Percentiles rank a stretch among this genome's conserved stretches.
Evolutionary conservation across 2,113 vertebrate genomes (phyloP).

Genomic region (Lates calcarifer): DNA sequence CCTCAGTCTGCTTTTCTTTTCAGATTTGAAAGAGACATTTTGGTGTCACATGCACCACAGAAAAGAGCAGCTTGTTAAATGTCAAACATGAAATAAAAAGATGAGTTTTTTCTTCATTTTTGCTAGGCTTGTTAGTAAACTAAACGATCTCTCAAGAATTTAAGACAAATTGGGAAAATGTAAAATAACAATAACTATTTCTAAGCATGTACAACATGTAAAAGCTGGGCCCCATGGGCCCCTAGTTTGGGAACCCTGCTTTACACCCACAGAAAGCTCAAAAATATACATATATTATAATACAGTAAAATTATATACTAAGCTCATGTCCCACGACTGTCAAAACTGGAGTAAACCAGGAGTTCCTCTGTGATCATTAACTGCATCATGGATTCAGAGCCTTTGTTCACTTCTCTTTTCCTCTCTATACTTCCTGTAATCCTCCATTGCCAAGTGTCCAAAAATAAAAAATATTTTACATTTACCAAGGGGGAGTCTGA

Average conservation of each 20-base stretch:
- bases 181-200: no score
- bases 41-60: neutral
- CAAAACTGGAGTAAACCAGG: neutral
- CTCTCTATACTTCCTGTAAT: neutral
- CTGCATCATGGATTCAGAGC: neutral
- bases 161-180: no score
- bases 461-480: neutral
- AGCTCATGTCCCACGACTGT: neutral
- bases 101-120: no score
- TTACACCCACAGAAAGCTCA: no score
- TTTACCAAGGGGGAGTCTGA: neutral
- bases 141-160: no score
- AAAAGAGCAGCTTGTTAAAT: neutral
- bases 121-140: no score
- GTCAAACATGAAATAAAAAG: no score
- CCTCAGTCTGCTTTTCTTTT: neutral
- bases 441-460: neutral
- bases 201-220: no score
- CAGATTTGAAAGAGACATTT: neutral
- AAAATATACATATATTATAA: neutral
- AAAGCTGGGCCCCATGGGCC: no score
- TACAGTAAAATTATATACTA: neutral
- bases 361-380: neutral
- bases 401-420: neutral
- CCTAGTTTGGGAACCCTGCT: neutral